Percentiles rank a stretch among this genome's conserved stretches.
Conservation (phyloP, 2,113 vertebrate species). For the Glaucidium brasilianum region DNA sequence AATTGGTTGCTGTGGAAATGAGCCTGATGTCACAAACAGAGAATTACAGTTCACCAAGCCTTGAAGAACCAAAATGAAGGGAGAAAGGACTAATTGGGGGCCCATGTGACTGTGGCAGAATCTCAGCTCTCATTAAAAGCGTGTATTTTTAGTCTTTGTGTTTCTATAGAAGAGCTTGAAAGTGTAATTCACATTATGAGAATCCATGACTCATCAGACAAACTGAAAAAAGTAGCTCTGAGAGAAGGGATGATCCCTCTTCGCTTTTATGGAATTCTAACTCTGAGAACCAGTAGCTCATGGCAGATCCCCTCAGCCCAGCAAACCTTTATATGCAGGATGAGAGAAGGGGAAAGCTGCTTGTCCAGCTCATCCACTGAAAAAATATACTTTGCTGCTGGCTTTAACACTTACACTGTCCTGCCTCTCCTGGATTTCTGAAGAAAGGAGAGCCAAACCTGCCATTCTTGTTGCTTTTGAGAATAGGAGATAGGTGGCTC, state of each 20-base stretch:
- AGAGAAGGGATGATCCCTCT: background rate
- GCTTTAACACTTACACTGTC: background rate
- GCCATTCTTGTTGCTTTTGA: background rate
- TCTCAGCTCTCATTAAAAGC: constrained; percentile 34
- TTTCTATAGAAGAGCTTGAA: constrained; percentile 33
- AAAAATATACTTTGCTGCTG: background rate
- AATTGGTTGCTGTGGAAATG: constrained; percentile 61
- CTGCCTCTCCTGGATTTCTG: background rate
- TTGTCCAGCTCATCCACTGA: background rate
- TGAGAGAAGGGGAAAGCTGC: background rate
- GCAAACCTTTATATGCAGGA: background rate
- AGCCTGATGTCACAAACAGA: constrained; percentile 47
- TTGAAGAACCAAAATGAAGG: constrained; percentile 6
- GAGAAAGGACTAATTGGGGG: constrained; percentile 26
- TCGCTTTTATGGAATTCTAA: background rate
- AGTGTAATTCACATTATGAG: constrained; percentile 23
- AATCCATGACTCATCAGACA: constrained; percentile 36
- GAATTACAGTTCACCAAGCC: constrained; percentile 4
- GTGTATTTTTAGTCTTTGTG: constrained; percentile 41
- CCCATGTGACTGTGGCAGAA: constrained; percentile 31
- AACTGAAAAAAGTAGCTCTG: background rate
- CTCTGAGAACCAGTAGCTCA: background rate
- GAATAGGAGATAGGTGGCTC: background rate
- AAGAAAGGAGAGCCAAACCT: background rate
- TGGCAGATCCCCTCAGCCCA: background rate